These are phyloP conservation scores for Telmatherina bonti DNA, from an alignment of 2,797 vertebrate genomes.

Conservation along the genomic window DNA sequence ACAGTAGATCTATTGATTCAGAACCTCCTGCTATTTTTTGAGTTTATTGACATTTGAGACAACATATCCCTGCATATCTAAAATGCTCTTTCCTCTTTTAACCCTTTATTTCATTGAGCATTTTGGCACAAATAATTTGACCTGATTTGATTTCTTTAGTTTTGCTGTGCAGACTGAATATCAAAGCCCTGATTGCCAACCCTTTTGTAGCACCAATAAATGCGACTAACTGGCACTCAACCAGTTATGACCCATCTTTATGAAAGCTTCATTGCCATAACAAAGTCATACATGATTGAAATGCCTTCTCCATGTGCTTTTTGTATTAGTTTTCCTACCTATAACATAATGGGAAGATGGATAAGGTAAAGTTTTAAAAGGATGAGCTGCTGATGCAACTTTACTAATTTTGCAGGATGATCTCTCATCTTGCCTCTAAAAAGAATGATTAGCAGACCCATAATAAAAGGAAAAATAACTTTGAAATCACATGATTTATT, in stretches of 20 bases:
- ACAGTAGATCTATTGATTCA: background rate
- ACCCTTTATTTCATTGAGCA: constrained; percentile 10
- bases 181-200: constrained; percentile 16
- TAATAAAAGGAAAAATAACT: too few relatives aligned
- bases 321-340: constrained; percentile 1
- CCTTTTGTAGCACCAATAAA: constrained; percentile 23
- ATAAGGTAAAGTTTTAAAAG: constrained; percentile 1
- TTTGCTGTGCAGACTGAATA: constrained; percentile 30
- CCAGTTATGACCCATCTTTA: background rate
- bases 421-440: background rate
- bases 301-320: background rate
- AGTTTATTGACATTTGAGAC: background rate
- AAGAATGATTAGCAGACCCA: too few relatives aligned
- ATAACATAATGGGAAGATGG: background rate
- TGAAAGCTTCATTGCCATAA: constrained; percentile 9
- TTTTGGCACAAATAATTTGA: constrained; percentile 20
- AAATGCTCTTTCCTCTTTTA: background rate
- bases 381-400: constrained; percentile 4
- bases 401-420: constrained; percentile 23
- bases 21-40: constrained; percentile 8
- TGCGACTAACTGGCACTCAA: constrained; percentile 23
- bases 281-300: constrained; percentile 10
- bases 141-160: constrained; percentile 16
- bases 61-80: background rate
- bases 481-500: too few relatives aligned